Evolutionary conservation across 2,113 vertebrate species (phyloP).

Genomic region (Desmodus rotundus): DNA sequence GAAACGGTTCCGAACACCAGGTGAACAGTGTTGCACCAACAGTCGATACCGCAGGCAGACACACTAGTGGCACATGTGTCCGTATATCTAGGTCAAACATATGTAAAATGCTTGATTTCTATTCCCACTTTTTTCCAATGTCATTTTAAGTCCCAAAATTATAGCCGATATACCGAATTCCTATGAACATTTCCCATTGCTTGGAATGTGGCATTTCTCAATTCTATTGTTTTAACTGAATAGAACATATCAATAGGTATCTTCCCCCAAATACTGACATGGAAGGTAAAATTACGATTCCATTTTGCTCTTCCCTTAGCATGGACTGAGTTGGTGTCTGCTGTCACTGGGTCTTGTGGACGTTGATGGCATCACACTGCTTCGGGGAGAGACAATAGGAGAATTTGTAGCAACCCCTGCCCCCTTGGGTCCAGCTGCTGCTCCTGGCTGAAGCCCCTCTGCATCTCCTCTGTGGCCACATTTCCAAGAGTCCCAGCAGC

Average conservation of each 20-base stretch:
- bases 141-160: neutral
- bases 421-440: neutral
- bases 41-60: neutral
- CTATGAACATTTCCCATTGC: neutral
- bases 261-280: neutral
- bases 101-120: neutral
- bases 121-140: accelerated
- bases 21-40: neutral
- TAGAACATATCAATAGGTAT: neutral
- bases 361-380: neutral
- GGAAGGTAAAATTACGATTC: neutral
- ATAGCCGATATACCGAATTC: neutral
- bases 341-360: neutral
- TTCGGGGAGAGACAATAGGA: neutral
- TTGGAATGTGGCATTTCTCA: neutral
- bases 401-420: neutral
- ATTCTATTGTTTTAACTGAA: neutral
- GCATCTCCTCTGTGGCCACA: accelerated
- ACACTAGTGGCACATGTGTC: accelerated
- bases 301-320: neutral
- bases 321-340: neutral
- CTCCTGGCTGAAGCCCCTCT: neutral
- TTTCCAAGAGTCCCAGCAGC: neutral
- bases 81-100: accelerated
- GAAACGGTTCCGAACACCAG: neutral